Base-by-base conservation (phyloP, 2,888 invertebrate genomes). In the Eristalis pertinax region DNA sequence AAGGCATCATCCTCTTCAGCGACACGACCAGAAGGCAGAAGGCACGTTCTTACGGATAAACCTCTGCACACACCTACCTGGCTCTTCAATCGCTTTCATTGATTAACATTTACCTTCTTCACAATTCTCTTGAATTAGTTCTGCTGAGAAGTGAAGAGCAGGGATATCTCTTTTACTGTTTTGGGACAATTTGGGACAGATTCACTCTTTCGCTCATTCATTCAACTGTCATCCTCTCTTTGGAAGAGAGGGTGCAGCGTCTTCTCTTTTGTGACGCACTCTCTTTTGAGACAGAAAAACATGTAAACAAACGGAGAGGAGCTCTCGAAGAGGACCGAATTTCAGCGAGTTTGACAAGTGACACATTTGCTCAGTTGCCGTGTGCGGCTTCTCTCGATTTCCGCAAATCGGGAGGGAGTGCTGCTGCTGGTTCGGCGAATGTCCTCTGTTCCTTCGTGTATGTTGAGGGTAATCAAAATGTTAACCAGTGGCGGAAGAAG, bases 271-370 rank as follows among this genome's bases (percentile, higher is more conserved):
- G 0, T 32, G 69, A 29, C 13, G 5, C 2, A 0, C 10, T 60
- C 22, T 43, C 26, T 63, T 19, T 50, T 24, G 29, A 13, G 50
- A 22, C 13, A 8, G 15, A 3, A 19, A 38, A 50, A 50, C 8
- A 50, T 75, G 80, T 80, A 84, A 80, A 80, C 76, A 84, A 84
- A 80, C 70, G 62, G 69, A 80, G 65, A 80, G 64, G n/a, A 11
- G 22, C 24, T 24, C 2, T 11, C 10, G 2, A 60, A 60, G 7
- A 13, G 13, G 13, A 11, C 24, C 24, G 60, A 11, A 38, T 38
- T 38, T 38, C 38, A 13, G 32, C 32, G 13, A 60, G 22, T 22
- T 22, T 26, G 22, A 24, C 22, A 22, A 0, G 4, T 24, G n/a
- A 4, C 13, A 50, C 26, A 58, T 64, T 70, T 50, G 64, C 65